phyloP scores from a whole-genome alignment of 1,140 invertebrate species.

The Ostrea edulis region DNA sequence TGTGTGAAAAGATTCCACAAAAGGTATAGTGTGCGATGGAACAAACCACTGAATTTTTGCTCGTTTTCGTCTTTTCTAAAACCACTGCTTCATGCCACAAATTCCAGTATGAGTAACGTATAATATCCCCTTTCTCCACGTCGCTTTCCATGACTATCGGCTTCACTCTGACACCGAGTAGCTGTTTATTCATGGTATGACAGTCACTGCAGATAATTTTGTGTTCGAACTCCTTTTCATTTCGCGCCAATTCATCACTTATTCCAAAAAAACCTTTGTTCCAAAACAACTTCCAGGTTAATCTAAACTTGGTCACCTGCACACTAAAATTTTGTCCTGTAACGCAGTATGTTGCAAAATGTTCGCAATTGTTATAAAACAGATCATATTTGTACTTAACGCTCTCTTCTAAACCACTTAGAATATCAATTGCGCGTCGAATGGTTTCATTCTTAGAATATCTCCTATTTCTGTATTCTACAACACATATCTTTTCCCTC shows the following conservation, averaged over 20 bases:
- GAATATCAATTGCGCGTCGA: neutral
- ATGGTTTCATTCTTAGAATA: slow-evolving; percentile 10
- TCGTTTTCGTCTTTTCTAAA: neutral
- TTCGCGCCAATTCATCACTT: slow-evolving; percentile 16
- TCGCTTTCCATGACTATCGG: slow-evolving; percentile 1
- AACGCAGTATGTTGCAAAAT: slow-evolving; percentile 46
- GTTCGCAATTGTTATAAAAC: slow-evolving; percentile 45
- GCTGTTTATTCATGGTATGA: slow-evolving; percentile 33
- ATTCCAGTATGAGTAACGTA: slow-evolving; percentile 16
- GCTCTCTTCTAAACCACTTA: neutral
- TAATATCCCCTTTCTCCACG: slow-evolving; percentile 38
- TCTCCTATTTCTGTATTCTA: neutral
- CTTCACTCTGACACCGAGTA: neutral
- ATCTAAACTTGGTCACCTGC: slow-evolving; percentile 20
- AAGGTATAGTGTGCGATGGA: slow-evolving; percentile 26
- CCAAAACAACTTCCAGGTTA: slow-evolving; percentile 17
- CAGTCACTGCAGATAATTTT: slow-evolving; percentile 33
- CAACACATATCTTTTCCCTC: neutral
- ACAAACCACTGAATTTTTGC: neutral
- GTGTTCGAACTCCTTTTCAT: slow-evolving; percentile 24
- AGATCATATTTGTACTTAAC: slow-evolving; percentile 27
- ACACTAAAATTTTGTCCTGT: slow-evolving; percentile 36
- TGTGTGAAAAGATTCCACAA: slow-evolving; percentile 8
- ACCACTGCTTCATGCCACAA: slow-evolving; percentile 33
- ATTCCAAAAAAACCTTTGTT: neutral